Evolutionary conservation across 1,140 invertebrate genomes (phyloP).

Genomic region (Anastrepha ludens): DNA sequence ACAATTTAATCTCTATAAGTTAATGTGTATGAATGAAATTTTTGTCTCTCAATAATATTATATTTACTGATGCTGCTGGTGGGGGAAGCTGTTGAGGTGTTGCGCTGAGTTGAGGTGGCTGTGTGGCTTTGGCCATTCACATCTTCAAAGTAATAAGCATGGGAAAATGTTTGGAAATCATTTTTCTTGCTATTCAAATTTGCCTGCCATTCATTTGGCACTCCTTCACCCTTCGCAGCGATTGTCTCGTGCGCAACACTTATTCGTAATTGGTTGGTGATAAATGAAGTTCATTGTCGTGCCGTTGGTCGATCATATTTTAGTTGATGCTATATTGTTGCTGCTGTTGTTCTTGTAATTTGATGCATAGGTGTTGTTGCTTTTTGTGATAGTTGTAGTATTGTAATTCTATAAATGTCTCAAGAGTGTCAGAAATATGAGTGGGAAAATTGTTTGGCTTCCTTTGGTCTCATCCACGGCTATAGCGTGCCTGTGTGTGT

Average conservation of each 20-base stretch:
- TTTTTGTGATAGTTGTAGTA: background rate
- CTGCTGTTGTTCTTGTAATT: background rate
- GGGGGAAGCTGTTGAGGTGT: no score
- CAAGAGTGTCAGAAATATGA: background rate
- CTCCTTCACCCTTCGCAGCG: background rate
- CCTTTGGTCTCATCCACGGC: background rate
- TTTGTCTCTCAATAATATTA: background rate
- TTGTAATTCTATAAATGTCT: background rate
- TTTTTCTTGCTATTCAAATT: background rate
- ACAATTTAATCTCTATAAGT: no score
- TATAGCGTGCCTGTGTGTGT: background rate
- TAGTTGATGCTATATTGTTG: background rate
- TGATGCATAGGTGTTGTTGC: background rate
- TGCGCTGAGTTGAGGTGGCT: background rate
- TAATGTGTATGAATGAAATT: background rate
- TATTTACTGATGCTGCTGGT: background rate
- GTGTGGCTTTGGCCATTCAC: background rate
- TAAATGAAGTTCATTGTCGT: constrained; percentile 16
- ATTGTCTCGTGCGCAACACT: background rate
- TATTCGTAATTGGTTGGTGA: background rate
- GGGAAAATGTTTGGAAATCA: background rate
- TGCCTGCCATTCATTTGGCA: background rate
- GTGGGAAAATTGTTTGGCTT: background rate
- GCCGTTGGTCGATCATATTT: background rate
- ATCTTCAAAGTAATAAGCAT: background rate